These are phyloP conservation scores for Gobius niger DNA, from an alignment of 2,113 vertebrate species.

Conservation along the genomic window DNA sequence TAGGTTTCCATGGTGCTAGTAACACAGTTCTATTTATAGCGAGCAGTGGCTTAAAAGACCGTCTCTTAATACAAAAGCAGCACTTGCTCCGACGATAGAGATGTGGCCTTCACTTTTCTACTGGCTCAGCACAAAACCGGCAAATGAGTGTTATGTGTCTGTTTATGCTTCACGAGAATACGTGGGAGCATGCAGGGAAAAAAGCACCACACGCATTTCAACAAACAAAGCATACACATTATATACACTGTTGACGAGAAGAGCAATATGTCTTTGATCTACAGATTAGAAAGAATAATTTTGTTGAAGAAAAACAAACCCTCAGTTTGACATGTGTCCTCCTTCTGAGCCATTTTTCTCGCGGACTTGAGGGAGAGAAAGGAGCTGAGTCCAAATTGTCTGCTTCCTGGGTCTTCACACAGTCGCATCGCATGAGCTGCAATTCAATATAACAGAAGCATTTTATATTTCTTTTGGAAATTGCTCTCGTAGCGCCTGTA, in stretches of 20 bases:
- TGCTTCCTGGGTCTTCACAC: conserved; percentile 80
- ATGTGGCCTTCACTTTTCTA: conserved; percentile 40
- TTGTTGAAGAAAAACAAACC: conserved; percentile 63
- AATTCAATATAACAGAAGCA: conserved; percentile 19
- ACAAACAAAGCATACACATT: background rate
- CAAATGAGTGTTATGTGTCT: conserved; percentile 31
- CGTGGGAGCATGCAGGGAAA: conserved; percentile 26
- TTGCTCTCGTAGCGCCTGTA: background rate
- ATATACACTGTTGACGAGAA: background rate
- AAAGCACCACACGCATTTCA: conserved; percentile 1
- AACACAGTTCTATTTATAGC: conserved; percentile 48
- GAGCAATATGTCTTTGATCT: background rate
- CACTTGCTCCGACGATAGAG: background rate
- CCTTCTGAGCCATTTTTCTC: conserved; percentile 94
- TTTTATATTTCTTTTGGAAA: background rate
- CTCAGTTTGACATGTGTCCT: conserved; percentile 95
- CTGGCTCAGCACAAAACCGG: conserved; percentile 6
- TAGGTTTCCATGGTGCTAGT: conserved; percentile 32
- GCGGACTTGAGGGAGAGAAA: conserved; percentile 84
- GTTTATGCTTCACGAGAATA: conserved; percentile 36
- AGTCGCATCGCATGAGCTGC: conserved; percentile 93
- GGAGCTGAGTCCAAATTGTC: conserved; percentile 78
- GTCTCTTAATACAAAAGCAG: conserved; percentile 30
- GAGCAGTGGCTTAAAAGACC: conserved; percentile 23
- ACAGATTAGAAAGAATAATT: background rate